phyloP scores from a whole-genome alignment of 2,797 vertebrate genomes.

The Molossus alvarezi region DNA sequence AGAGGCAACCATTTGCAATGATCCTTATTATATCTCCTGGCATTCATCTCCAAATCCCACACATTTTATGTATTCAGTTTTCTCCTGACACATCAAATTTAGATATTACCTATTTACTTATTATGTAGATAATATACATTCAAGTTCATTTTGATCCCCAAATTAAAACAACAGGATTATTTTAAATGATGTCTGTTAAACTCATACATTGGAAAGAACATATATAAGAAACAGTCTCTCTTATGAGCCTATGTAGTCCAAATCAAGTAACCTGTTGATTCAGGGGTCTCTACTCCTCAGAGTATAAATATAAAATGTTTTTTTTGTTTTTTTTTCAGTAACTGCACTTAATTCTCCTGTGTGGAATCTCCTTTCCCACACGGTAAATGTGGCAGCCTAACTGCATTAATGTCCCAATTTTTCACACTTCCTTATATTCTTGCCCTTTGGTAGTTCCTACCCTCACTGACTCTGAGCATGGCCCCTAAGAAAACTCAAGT shows the following conservation, averaged over 20 bases:
- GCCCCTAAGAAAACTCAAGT: not conserved
- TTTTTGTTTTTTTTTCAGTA: not conserved
- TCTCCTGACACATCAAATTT: slow-evolving; percentile 29
- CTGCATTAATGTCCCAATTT: not conserved
- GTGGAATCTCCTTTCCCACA: not conserved
- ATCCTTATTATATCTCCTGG: slow-evolving; percentile 11
- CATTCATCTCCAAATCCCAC: slow-evolving; percentile 6
- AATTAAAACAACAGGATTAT: slow-evolving; percentile 55
- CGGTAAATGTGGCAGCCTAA: not conserved
- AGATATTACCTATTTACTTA: not conserved
- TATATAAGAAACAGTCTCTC: not conserved
- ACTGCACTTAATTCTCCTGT: not conserved
- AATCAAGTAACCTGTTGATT: not conserved
- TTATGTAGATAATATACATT: not conserved
- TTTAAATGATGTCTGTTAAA: not conserved
- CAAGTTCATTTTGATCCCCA: not conserved
- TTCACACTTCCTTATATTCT: not conserved
- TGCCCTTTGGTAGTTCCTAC: not conserved
- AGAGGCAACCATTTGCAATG: not conserved
- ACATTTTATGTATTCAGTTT: not conserved
- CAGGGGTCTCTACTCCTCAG: not conserved
- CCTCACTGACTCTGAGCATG: not conserved
- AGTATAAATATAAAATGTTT: not conserved
- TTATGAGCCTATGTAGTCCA: not conserved
- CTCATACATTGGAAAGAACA: slow-evolving; percentile 34